These are phyloP conservation scores for Rhinatrema bivittatum DNA, from an alignment of 2,797 vertebrate species.

Conservation along the genomic window DNA sequence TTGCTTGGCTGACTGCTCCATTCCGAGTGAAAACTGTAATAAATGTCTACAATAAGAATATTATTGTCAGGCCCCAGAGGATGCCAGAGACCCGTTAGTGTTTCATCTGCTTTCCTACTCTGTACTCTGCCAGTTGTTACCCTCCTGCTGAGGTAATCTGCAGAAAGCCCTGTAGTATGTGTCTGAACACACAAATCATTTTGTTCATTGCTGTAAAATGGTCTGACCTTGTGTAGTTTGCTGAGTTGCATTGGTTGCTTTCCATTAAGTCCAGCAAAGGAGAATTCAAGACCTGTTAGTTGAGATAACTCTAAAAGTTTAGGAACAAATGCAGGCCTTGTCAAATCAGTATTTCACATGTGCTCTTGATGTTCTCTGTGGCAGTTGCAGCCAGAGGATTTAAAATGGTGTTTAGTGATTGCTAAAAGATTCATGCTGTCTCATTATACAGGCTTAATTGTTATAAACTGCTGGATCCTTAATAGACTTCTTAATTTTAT, in stretches of 20 bases:
- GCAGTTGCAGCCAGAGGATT: background rate
- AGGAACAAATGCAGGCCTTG: constrained; percentile 8
- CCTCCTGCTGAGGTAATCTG: too few species aligned
- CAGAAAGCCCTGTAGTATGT: too few species aligned
- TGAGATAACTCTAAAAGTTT: constrained; percentile 17
- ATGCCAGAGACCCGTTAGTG: too few species aligned
- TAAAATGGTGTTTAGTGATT: constrained; percentile 1
- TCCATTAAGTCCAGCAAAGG: constrained; percentile 3
- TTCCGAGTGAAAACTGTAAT: too few species aligned
- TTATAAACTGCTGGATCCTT: background rate
- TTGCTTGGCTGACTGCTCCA: too few species aligned
- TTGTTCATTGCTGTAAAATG: background rate
- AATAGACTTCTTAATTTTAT: background rate
- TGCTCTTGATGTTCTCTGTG: constrained; percentile 1
- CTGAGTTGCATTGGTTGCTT: constrained; percentile 8
- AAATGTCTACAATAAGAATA: too few species aligned
- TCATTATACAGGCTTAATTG: background rate
- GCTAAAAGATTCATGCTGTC: background rate
- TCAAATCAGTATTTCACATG: background rate
- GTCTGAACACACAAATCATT: too few species aligned
- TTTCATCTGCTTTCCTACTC: too few species aligned
- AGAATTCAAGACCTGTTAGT: constrained; percentile 12
- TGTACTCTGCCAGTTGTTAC: too few species aligned
- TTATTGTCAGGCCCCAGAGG: too few species aligned
- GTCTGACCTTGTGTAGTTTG: background rate